Evolutionary conservation across 2,797 vertebrate species (phyloP).

Genomic region (Salarias fasciatus): DNA sequence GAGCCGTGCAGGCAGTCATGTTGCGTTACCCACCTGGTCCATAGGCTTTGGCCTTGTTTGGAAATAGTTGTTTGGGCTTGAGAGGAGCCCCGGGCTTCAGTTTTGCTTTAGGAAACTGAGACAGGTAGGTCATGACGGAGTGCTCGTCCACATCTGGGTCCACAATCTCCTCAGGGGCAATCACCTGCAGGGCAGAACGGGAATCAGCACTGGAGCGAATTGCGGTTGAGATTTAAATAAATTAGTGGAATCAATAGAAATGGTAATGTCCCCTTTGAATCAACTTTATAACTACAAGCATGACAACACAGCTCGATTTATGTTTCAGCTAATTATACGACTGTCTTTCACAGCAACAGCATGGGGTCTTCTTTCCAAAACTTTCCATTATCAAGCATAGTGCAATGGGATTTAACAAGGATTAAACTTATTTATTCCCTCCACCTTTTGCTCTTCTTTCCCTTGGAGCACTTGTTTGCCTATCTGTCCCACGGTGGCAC

Average conservation of each 20-base stretch:
- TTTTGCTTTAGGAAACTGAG: slow-evolving; percentile 95
- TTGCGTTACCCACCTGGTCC: slow-evolving; percentile 85
- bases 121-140: slow-evolving; percentile 97
- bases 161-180: slow-evolving; percentile 95
- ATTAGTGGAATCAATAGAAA: background rate
- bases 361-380: slow-evolving; percentile 22
- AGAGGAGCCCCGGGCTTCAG: slow-evolving; percentile 92
- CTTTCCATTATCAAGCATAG: slow-evolving; percentile 33
- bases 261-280: background rate
- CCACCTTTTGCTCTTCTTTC: slow-evolving; percentile 40
- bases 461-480: slow-evolving; percentile 57
- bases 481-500: slow-evolving; percentile 66
- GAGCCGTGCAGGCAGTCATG: slow-evolving; percentile 4
- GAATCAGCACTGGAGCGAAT: background rate
- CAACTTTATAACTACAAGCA: background rate
- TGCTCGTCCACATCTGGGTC: slow-evolving; percentile 96
- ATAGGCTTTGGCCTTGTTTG: slow-evolving; percentile 90
- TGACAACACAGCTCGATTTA: background rate
- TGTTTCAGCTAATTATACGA: slow-evolving; percentile 13
- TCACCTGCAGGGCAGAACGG: slow-evolving; percentile 82
- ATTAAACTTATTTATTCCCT: slow-evolving; percentile 55
- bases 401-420: slow-evolving; percentile 46
- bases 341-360: slow-evolving; percentile 20
- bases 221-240: background rate
- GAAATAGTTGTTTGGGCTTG: slow-evolving; percentile 86